Evolutionary conservation across 2,888 invertebrate species (phyloP), one percentile per base, ranked within the genome.

Genomic region (Thumatha senex): DNA sequence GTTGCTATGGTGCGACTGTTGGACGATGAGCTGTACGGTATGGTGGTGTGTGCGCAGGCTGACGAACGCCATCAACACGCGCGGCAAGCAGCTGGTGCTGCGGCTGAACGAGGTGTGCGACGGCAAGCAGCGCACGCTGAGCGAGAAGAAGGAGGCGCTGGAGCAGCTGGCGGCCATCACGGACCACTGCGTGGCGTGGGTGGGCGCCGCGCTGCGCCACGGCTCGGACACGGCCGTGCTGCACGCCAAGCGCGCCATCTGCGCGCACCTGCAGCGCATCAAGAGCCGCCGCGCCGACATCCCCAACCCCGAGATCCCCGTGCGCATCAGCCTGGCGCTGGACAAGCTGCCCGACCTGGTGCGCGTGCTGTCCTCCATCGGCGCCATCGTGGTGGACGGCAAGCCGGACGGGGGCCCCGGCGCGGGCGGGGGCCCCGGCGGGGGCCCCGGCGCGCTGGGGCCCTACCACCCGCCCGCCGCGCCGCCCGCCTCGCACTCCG

Each of bases 261-360:
- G 70, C 64, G 68, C 70, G 62, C 96, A 96, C 86, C 91, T 96
- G 70, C 96, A 96, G 84, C 93, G 96, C 77, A 95, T 97, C 72
- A 97, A 96, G 86, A 94, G 95, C 71, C 94, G 96, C 58, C 93
- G 96, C 69, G 96, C 96, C 2, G 96, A 97, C 88, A 96, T 97
- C 78, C 97, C 97, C 61, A 97, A 97, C 92, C 97, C 97, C 13
- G 96, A 97, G 89, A 96, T 97, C 67, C 96, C 96, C 33, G 96
- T 97, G 61, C 93, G 96, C 73, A 96, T 97, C 81, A 94, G 95
- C 80, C 92, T 96, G 53, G 94, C 95, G 68, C 89, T 96, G 59
- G 96, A 96, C 81, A 96, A 96, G 90, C 94, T 96, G 70, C 94
- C 95, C 44, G 96, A 96, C 77, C 92, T 96, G 49, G 93, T 96